Percentiles rank a stretch among this genome's conserved stretches.
phyloP scores from a whole-genome alignment of 2,113 vertebrate genomes.

The Aptenodytes patagonicus region DNA sequence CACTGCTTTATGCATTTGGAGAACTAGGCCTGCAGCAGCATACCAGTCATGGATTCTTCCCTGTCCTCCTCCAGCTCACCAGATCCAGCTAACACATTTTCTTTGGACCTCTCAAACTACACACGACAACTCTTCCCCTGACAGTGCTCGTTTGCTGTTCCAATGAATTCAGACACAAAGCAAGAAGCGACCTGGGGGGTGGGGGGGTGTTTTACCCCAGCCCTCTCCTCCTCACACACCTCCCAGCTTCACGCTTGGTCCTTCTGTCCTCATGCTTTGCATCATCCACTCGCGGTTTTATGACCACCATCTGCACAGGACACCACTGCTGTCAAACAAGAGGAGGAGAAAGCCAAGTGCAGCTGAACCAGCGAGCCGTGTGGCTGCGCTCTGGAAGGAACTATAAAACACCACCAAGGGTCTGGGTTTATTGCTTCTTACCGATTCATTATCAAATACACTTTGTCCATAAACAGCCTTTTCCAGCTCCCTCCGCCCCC shows the following conservation, averaged over 20 bases:
- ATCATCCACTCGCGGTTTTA: not conserved
- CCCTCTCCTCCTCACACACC: not conserved
- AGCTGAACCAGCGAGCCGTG: not conserved
- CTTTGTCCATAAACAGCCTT: not conserved
- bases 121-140: accelerated
- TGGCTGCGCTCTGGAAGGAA: not conserved
- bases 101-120: not conserved
- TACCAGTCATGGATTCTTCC: not conserved
- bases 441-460: not conserved
- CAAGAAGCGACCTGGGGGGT: accelerated
- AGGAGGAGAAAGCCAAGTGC: not conserved
- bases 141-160: accelerated
- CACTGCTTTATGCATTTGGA: not conserved
- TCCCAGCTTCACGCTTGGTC: not conserved
- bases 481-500: not conserved
- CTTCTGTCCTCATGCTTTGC: not conserved
- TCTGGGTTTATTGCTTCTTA: not conserved
- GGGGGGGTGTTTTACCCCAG: not conserved
- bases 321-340: not conserved
- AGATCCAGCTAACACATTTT: not conserved
- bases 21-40: not conserved
- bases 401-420: not conserved
- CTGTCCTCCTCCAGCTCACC: not conserved
- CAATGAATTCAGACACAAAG: not conserved
- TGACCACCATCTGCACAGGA: not conserved